phyloP scores from a whole-genome alignment of 2,797 vertebrate species.

The Rhadinocentrus ornatus region DNA sequence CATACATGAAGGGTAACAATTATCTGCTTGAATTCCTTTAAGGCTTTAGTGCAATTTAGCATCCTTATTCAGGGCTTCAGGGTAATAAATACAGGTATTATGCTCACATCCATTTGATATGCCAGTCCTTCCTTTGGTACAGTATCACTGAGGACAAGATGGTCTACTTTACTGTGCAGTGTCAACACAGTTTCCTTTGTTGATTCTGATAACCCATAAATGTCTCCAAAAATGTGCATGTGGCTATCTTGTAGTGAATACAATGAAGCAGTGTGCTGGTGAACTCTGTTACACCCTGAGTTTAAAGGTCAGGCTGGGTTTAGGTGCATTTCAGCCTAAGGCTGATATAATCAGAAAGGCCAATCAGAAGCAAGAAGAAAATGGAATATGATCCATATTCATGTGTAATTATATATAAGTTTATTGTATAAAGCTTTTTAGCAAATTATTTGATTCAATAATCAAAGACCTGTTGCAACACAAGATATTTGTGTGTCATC shows the following conservation, averaged over 20 bases:
- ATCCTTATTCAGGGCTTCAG: constrained; percentile 60
- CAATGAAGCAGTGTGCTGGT: constrained; percentile 22
- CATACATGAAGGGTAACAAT: constrained; percentile 72
- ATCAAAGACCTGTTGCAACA: constrained; percentile 42
- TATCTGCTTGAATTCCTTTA: constrained; percentile 73
- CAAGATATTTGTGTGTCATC: constrained; percentile 18
- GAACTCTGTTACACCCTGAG: constrained; percentile 27
- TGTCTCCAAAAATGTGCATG: not conserved
- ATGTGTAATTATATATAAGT: constrained; percentile 13
- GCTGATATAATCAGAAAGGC: constrained; percentile 22
- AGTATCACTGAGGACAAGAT: constrained; percentile 42
- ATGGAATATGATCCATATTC: constrained; percentile 11
- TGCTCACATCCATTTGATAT: constrained; percentile 59
- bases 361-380: constrained; percentile 7
- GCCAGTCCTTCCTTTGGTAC: constrained; percentile 32
- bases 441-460: constrained; percentile 39
- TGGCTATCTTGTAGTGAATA: not conserved
- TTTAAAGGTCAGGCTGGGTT: constrained; percentile 20
- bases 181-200: constrained; percentile 12
- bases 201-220: constrained; percentile 19
- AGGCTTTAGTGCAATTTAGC: constrained; percentile 66
- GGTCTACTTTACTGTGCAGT: constrained; percentile 1
- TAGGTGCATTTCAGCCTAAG: constrained; percentile 8
- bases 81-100: constrained; percentile 70
- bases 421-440: constrained; percentile 15